Evolutionary conservation across 2,888 invertebrate genomes (phyloP).

Genomic region (Hirtodrosophila histrioides): DNA sequence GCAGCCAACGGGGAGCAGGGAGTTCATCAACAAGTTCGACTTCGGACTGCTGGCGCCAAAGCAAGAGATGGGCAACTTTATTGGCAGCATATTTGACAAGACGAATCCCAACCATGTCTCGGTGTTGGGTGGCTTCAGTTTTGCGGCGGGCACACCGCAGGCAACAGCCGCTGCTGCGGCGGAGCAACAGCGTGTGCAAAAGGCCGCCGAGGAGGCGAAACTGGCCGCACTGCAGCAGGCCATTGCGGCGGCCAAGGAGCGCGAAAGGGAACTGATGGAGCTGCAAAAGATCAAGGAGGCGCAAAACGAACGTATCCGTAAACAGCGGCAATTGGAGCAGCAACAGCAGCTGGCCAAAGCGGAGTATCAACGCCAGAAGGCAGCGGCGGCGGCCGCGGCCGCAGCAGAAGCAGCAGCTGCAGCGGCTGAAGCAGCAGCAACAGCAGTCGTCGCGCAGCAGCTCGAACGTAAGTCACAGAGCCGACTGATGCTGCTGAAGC

Average conservation of each 20-base stretch:
- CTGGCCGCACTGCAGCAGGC: conserved; percentile 50
- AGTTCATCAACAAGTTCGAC: conserved; percentile 18
- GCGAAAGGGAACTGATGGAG: conserved; percentile 50
- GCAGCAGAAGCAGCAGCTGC: background rate
- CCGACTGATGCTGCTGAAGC: background rate
- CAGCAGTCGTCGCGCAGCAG: background rate
- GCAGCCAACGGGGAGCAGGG: background rate
- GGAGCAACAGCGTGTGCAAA: conserved; percentile 21
- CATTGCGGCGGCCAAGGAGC: conserved; percentile 53
- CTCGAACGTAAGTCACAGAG: background rate
- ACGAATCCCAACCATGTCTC: background rate
- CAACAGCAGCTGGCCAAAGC: conserved; percentile 1
- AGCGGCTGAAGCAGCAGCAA: conserved; percentile 1
- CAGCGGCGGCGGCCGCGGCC: conserved; percentile 1
- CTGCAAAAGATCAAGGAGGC: conserved; percentile 43
- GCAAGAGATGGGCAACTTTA: background rate
- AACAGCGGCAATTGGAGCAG: conserved; percentile 19
- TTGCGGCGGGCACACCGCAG: conserved; percentile 31
- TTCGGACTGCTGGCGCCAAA: background rate
- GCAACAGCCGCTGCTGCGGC: background rate
- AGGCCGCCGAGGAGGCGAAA: conserved; percentile 39
- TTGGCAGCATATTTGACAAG: conserved; percentile 21
- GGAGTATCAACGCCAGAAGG: conserved; percentile 4
- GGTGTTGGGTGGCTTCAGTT: conserved; percentile 5
- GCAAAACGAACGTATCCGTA: conserved; percentile 32